These are phyloP conservation scores for Sigmodon hispidus DNA, from an alignment of 2,113 vertebrate genomes.

Conservation along the genomic window DNA sequence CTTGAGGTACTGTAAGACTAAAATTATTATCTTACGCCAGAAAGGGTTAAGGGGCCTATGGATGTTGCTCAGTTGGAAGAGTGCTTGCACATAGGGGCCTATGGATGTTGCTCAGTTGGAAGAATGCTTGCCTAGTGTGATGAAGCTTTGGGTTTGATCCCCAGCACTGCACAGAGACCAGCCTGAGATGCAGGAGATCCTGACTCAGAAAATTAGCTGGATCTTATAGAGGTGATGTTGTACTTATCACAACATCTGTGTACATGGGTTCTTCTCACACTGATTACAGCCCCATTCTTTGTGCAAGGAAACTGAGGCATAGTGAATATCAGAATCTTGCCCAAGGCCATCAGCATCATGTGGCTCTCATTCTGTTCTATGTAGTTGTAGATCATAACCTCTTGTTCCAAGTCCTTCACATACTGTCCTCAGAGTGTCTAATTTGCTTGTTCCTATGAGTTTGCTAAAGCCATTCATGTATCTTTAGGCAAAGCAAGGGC, in stretches of 20 bases:
- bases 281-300: not conserved
- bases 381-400: not conserved
- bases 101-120: not conserved
- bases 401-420: not conserved
- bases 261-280: not conserved
- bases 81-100: not conserved
- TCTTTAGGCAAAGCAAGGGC: not conserved
- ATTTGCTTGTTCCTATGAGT: slow-evolving; percentile 1
- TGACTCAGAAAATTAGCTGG: not conserved
- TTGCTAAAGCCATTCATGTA: not conserved
- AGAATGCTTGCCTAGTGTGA: not conserved
- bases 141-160: not conserved
- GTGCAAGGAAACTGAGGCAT: not conserved
- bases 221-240: not conserved
- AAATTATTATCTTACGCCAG: not conserved
- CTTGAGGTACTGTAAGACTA: not conserved
- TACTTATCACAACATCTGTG: not conserved
- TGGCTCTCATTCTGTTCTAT: not conserved
- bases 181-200: not conserved
- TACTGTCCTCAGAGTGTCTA: not conserved
- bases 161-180: not conserved
- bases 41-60: not conserved
- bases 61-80: not conserved
- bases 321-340: not conserved
- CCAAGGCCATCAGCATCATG: not conserved